Evolutionary conservation across 2,888 invertebrate genomes (phyloP).

Genomic region (Lasioglossum pauxillum): DNA sequence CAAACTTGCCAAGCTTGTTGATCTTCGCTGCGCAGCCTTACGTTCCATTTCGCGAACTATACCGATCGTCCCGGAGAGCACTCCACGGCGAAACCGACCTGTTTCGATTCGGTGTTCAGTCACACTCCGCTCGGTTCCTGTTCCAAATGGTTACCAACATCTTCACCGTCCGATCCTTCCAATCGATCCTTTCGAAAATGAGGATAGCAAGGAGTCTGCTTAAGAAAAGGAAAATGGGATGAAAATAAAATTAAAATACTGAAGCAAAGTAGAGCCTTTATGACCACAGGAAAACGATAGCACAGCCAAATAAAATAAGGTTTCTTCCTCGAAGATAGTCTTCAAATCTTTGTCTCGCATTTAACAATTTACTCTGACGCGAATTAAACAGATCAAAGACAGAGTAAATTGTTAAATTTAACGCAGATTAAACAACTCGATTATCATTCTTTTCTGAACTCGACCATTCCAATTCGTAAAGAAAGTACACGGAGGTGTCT

Average conservation of each 20-base stretch:
- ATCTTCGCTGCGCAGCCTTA: background rate
- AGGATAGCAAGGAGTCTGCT: background rate
- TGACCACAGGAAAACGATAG: background rate
- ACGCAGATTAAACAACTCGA: too few species aligned
- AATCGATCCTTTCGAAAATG: background rate
- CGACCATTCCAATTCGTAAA: background rate
- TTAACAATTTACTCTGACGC: too few species aligned
- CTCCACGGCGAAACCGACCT: background rate
- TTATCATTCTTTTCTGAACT: background rate
- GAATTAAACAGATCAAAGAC: too few species aligned
- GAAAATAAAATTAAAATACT: too few species aligned
- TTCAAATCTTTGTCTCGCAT: background rate
- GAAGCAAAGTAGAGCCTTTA: too few species aligned
- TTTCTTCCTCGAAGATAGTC: background rate
- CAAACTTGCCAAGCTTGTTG: slow-evolving; percentile 12
- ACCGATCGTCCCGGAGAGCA: background rate
- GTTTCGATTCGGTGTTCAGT: background rate
- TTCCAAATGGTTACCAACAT: background rate
- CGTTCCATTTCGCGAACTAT: background rate
- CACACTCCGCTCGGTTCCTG: background rate
- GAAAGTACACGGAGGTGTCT: background rate
- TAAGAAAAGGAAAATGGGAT: background rate
- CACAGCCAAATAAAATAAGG: background rate
- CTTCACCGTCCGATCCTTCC: background rate
- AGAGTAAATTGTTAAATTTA: too few species aligned